These are phyloP conservation scores for Falco punctatus DNA, from an alignment of 2,113 vertebrate species.

Conservation along the genomic window DNA sequence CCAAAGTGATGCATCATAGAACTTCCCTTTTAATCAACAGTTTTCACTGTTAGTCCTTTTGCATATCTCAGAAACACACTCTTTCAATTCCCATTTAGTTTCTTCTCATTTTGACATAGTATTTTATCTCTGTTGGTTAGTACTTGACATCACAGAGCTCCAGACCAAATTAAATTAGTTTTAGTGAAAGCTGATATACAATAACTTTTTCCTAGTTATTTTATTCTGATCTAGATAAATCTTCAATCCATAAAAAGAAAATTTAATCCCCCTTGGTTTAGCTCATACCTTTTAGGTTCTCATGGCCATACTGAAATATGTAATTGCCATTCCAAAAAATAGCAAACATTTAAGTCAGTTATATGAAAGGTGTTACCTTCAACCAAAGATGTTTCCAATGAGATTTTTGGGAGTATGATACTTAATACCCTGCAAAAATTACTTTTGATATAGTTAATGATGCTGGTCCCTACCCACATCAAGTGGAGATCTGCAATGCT, in stretches of 20 bases:
- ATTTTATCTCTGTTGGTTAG: neutral
- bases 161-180: neutral
- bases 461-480: neutral
- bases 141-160: neutral
- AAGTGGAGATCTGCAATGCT: neutral
- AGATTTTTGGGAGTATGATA: neutral
- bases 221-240: neutral
- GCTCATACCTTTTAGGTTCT: neutral
- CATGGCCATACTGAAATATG: neutral
- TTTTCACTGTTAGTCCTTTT: slow-evolving; percentile 2
- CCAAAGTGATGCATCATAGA: neutral
- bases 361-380: neutral
- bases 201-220: neutral
- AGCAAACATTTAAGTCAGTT: neutral
- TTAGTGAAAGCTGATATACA: neutral
- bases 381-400: neutral
- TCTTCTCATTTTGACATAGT: neutral
- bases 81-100: neutral
- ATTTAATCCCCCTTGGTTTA: neutral
- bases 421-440: neutral
- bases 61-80: neutral
- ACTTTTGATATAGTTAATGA: neutral
- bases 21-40: neutral
- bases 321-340: neutral
- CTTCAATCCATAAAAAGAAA: neutral